Base-by-base conservation (phyloP, 2,888 invertebrate genomes). In the Lasioglossum marginatum region DNA sequence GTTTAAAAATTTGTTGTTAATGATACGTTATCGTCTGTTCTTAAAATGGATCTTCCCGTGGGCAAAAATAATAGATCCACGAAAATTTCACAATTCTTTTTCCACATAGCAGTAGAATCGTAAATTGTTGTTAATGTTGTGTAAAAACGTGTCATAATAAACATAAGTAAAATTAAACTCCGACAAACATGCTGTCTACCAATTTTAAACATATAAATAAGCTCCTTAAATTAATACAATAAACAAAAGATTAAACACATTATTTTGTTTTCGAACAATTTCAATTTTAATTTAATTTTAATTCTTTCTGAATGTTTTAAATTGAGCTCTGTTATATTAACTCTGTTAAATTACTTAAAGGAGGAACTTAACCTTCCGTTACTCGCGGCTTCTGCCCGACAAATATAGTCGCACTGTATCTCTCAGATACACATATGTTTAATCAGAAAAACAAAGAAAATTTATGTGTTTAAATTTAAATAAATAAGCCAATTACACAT, bases 1-100 rank as follows among this genome's bases (percentile, higher is more conserved):
- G 31, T 63, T 63, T 31, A 31, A 63, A 63, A 63, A 63, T 63
- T 63, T 31, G 63, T 63, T 34, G 19, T 63, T 63, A 63, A 63
- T 3, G 16, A 63, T 63, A 63, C 31, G 16, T 63, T 31, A 27
- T 60, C 27, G 27, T 27, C 27, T 63, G 2, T 63, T 27, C 31
- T 16, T 63, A 31, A 16, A 31, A 6, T 31, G 4, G 63, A 63
- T 63, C 57, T 57, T 31, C 5, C 8, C 63, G 4, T 63, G 63
- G 63, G 63, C 63, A 63, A 63, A 31, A 63, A 31, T 31, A 31
- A 63, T 63, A 31, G 63, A 19, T 31, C 63, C 63, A 63, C 63
- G 16, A 31, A 63, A 63, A 19, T 63, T 16, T 63, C 31, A 8
- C 8, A 63, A 63, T 63, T 63, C 16, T 34, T 19, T 31, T 8